Percentiles rank a stretch among this genome's conserved stretches.
These are phyloP conservation scores for Cinara cedri DNA, from an alignment of 2,888 invertebrate species.

Conservation along the genomic window DNA sequence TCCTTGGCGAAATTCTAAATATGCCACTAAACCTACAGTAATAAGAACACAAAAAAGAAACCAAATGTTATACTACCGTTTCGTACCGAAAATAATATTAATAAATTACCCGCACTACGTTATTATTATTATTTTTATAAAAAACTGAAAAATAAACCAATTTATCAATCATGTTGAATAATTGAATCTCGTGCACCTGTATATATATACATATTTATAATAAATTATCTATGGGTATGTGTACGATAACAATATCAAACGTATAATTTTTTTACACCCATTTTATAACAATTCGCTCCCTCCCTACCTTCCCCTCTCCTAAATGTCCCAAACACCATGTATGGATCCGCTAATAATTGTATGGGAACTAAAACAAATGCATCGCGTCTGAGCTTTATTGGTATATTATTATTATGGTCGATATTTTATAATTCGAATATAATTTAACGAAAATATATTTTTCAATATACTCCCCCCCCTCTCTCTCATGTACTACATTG, in stretches of 20 bases:
- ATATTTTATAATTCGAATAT: no score
- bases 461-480: no score
- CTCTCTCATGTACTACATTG: no score
- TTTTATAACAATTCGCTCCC: background rate
- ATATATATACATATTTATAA: background rate
- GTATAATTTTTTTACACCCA: constrained; percentile 13
- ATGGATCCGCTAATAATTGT: constrained; percentile 20
- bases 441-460: no score
- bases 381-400: background rate
- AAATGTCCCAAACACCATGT: background rate
- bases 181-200: background rate
- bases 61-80: no score
- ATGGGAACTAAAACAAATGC: constrained; percentile 29
- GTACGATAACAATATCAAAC: background rate
- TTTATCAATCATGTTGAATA: background rate
- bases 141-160: background rate
- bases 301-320: background rate
- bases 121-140: background rate
- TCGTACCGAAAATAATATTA: no score
- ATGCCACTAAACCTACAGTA: no score
- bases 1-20: no score
- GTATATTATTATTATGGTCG: background rate
- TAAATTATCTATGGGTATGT: background rate
- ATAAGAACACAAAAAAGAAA: no score
- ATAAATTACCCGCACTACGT: no score